Base-by-base conservation (phyloP, 2,113 vertebrate genomes). In the Phalacrocorax carbo region DNA sequence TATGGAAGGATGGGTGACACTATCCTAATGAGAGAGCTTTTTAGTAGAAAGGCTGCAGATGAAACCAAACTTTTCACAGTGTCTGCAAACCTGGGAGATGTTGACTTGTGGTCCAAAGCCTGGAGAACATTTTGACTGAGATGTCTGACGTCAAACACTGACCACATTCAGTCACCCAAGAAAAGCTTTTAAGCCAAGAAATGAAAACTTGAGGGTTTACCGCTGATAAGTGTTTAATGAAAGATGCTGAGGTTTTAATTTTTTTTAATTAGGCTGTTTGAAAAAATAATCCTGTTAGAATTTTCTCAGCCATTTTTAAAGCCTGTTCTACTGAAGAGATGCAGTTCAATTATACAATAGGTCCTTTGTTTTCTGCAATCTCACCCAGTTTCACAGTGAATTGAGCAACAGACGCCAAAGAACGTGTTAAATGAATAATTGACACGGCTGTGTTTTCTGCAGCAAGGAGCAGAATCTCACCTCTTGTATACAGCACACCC, bases 361-460 rank as follows among this genome's bases (percentile, higher is more conserved):
- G 49, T 58, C 65, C 91, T 94, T 97, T 96, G 81, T 94, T 85
- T 81, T 26, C 73, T 61, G 73, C 57, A 20, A 94, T 92, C 96
- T 91, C 94, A 46, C 73, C 83, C 88, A 5, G 57, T 72, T 89
- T 82, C 81, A 64, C 86, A 94, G 86, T 0, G 69, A 86, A 81
- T 7, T 49, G 80, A 96, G 89, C 83, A 94, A 75, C 80, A 6
- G 20, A 52, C 15, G 2, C 76, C 26, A 60, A 48, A 69, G 81
- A 82, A 82, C 9, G 69, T 51, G 77, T 54, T n/a, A 72, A 91
- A 89, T 54, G 66, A 94, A 87, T 93, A 94, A 95, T 22, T 76
- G 86, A 86, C 66, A 42, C 0, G 52, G 30, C 40, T 32, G 55
- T 18, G 73, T n/a, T 78, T 65, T 48, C 82, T 20, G 89, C 73